Percentiles rank a stretch among this genome's conserved stretches.
Evolutionary conservation across 2,888 invertebrate genomes (phyloP).

Genomic region (Phrixothrix hirtus): DNA sequence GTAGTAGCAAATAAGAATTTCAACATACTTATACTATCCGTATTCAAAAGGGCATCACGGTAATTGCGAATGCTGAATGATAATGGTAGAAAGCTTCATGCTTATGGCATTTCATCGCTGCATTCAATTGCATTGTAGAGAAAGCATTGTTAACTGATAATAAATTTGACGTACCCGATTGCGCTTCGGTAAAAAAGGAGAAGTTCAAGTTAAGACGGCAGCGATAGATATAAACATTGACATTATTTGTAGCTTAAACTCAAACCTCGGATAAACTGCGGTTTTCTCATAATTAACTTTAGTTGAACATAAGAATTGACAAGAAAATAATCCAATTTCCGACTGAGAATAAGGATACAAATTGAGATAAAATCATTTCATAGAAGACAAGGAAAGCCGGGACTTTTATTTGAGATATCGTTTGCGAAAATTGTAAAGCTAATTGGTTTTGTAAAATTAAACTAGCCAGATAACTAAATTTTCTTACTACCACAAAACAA

Average conservation of each 20-base stretch:
- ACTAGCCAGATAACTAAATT: background rate
- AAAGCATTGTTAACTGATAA: too few species aligned
- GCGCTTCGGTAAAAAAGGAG: too few species aligned
- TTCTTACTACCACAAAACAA: background rate
- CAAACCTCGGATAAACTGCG: slow-evolving; percentile 22
- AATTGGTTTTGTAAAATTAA: slow-evolving; percentile 16
- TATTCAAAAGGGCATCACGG: too few species aligned
- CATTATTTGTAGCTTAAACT: slow-evolving; percentile 25
- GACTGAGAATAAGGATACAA: slow-evolving; percentile 16
- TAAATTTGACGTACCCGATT: too few species aligned
- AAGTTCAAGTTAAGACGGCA: too few species aligned
- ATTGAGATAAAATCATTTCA: slow-evolving; percentile 13
- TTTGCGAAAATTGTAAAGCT: slow-evolving; percentile 5
- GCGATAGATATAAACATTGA: slow-evolving; percentile 22
- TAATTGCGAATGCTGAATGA: too few species aligned
- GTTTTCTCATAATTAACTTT: slow-evolving; percentile 23
- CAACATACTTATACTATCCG: too few species aligned
- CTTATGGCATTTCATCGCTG: too few species aligned
- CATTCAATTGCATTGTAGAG: too few species aligned
- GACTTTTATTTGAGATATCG: background rate
- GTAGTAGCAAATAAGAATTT: too few species aligned
- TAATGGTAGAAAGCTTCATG: too few species aligned
- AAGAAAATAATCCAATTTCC: slow-evolving; percentile 27
- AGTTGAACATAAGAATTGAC: slow-evolving; percentile 21
- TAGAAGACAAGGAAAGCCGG: slow-evolving; percentile 6